phyloP scores from a whole-genome alignment of 1,140 invertebrate genomes.

The Ips typographus region DNA sequence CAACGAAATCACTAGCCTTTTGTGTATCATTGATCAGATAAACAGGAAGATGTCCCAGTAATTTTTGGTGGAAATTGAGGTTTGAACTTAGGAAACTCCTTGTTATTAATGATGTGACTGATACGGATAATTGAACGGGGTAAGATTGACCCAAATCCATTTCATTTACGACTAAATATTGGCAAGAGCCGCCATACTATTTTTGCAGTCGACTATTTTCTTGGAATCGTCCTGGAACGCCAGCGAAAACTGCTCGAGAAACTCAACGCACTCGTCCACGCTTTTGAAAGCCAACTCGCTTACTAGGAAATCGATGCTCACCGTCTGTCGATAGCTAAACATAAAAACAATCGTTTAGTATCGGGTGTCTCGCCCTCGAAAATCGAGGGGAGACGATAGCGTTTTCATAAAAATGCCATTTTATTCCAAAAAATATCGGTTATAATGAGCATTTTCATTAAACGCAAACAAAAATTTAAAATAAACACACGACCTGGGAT shows the following conservation, averaged over 20 bases:
- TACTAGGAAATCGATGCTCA: conserved; percentile 82
- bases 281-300: conserved; percentile 85
- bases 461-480: conserved; percentile 25
- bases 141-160: background rate
- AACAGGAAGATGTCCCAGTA: too few relatives aligned
- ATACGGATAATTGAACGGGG: background rate
- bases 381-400: background rate
- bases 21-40: too few relatives aligned
- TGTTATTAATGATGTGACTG: too few relatives aligned
- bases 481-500: background rate
- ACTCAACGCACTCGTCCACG: conserved; percentile 79
- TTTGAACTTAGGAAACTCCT: too few relatives aligned
- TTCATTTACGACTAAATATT: conserved; percentile 51
- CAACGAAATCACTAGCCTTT: too few relatives aligned
- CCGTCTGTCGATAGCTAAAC: conserved; percentile 89
- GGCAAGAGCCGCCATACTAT: conserved; percentile 65
- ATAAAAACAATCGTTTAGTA: conserved; percentile 45
- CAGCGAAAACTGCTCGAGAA: conserved; percentile 79
- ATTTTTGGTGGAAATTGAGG: too few relatives aligned
- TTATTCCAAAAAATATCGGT: too few relatives aligned
- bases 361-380: background rate
- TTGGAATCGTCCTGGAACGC: conserved; percentile 70
- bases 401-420: too few relatives aligned
- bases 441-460: too few relatives aligned
- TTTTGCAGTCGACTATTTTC: conserved; percentile 84